phyloP scores from a whole-genome alignment of 2,797 vertebrate genomes.

The Percopsis omiscomaycus region DNA sequence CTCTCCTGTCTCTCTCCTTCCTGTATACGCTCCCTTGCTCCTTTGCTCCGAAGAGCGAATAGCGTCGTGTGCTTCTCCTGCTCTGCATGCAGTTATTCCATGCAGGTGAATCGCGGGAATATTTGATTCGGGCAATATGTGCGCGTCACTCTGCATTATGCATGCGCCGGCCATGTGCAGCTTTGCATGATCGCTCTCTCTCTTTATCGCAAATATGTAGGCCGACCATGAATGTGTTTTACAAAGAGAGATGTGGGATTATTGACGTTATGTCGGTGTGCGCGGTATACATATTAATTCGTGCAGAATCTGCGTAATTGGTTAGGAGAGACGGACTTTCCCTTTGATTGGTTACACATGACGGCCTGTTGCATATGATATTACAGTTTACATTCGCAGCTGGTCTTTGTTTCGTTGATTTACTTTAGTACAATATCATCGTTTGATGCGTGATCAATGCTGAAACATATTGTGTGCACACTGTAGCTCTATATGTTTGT shows the following conservation, averaged over 20 bases:
- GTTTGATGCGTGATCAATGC: constrained; percentile 21
- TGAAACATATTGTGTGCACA: too few species aligned
- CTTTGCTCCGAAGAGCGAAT: constrained; percentile 69
- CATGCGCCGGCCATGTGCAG: constrained; percentile 28
- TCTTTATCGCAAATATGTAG: neutral
- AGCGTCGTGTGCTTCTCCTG: constrained; percentile 60
- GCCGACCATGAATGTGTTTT: neutral
- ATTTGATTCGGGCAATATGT: constrained; percentile 70
- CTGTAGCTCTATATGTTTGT: too few species aligned
- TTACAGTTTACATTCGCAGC: neutral
- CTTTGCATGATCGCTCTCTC: constrained; percentile 5
- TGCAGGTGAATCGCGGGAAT: constrained; percentile 68
- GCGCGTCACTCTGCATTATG: constrained; percentile 27
- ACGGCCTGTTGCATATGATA: constrained; percentile 2
- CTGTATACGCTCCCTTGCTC: constrained; percentile 53
- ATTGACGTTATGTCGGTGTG: constrained; percentile 7
- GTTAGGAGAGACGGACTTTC: neutral
- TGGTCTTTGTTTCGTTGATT: constrained; percentile 15
- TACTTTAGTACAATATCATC: neutral
- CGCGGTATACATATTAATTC: constrained; percentile 25
- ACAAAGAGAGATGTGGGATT: neutral
- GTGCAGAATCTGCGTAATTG: constrained; percentile 15
- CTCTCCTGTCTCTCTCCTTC: constrained; percentile 46
- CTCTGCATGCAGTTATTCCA: constrained; percentile 73
- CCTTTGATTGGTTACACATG: neutral